Conservation (phyloP, 2,888 invertebrate species). For the Temnothorax unifasciatus region DNA sequence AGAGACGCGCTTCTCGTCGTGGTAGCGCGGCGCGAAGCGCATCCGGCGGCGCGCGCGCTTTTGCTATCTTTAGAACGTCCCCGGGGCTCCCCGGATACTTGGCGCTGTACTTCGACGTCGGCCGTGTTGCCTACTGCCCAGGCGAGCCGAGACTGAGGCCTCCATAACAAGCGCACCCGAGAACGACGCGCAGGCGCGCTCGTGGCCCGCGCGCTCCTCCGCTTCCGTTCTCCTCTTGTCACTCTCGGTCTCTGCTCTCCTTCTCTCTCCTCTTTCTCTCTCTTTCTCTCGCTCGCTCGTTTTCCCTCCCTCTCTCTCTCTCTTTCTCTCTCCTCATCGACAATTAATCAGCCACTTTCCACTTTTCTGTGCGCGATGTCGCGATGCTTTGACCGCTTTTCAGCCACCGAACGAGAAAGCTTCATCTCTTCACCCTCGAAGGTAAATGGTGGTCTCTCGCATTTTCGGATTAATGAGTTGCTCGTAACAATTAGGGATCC, state of each 20-base stretch:
- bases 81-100: slow-evolving; percentile 67
- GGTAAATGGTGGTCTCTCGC: neutral
- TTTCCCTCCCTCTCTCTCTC: slow-evolving; percentile 3
- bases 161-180: slow-evolving; percentile 80
- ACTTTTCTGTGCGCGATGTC: slow-evolving; percentile 56
- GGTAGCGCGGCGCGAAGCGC: slow-evolving; percentile 41
- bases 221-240: slow-evolving; percentile 29
- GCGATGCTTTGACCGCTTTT: slow-evolving; percentile 21
- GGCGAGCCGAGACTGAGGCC: slow-evolving; percentile 84
- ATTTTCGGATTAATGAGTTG: slow-evolving; percentile 2
- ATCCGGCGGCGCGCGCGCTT: slow-evolving; percentile 38
- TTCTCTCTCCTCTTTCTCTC: slow-evolving; percentile 40
- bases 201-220: slow-evolving; percentile 48
- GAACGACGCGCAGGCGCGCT: slow-evolving; percentile 76
- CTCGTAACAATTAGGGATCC: neutral
- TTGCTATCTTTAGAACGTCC: slow-evolving; percentile 73
- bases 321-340: slow-evolving; percentile 50
- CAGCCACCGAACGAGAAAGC: neutral
- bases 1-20: slow-evolving; percentile 21
- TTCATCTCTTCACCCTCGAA: neutral
- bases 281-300: neutral
- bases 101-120: slow-evolving; percentile 62
- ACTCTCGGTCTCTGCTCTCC: slow-evolving; percentile 28
- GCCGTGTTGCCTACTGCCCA: slow-evolving; percentile 83
- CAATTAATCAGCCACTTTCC: slow-evolving; percentile 71